Conservation (phyloP, 2,113 vertebrate species). For the Smithornis capensis region DNA sequence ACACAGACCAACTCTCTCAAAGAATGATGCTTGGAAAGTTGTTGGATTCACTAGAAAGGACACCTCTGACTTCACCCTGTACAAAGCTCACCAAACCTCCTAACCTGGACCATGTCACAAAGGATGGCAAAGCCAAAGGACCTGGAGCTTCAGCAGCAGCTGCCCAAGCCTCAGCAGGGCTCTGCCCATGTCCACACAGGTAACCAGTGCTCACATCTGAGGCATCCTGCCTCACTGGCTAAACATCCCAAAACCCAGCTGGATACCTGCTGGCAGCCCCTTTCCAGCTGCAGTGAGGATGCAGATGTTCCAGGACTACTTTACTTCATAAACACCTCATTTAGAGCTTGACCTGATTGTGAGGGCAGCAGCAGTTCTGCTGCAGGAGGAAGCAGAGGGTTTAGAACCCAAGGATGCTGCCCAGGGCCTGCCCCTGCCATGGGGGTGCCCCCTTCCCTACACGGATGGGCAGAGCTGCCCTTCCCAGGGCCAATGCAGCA, state of each 20-base stretch:
- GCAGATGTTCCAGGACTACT: background rate
- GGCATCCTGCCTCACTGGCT: accelerated
- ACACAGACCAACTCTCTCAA: background rate
- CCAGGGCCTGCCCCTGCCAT: background rate
- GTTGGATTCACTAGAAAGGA: background rate
- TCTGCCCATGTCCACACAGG: accelerated
- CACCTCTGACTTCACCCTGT: accelerated
- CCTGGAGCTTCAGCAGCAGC: background rate
- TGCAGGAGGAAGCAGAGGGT: background rate
- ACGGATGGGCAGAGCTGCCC: background rate
- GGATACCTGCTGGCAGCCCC: background rate
- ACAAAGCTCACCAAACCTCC: background rate
- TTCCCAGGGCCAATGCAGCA: accelerated
- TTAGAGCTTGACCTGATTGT: accelerated
- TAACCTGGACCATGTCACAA: accelerated
- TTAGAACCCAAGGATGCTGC: background rate
- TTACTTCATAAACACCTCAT: background rate
- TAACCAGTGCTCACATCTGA: background rate
- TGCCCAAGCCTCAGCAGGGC: background rate
- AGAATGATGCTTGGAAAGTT: accelerated
- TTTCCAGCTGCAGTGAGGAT: background rate
- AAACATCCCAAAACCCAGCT: background rate
- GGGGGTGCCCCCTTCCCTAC: background rate
- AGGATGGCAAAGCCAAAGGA: background rate
- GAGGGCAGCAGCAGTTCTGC: background rate